Base-by-base conservation (phyloP, 2,113 vertebrate species). In the Xerus inauris region DNA sequence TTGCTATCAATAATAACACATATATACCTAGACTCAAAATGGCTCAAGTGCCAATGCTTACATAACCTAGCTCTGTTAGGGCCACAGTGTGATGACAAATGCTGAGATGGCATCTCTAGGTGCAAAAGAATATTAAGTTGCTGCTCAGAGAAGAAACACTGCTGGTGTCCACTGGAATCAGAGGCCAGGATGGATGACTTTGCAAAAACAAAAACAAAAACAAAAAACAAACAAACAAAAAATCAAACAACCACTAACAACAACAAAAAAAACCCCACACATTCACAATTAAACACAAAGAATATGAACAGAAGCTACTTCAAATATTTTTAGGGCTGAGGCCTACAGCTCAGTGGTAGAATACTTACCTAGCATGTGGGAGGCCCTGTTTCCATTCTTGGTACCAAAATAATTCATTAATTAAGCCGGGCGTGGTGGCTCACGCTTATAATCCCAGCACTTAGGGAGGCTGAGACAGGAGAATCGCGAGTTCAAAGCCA, bases 71-170 rank as follows among this genome's bases (percentile, higher is more conserved):
- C 98, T 99, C 89, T 97, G 98, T 99, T 89, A 98, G 99, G 99
- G 99, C 99, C 97, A 99, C 99, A 99, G 93, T 99, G 99, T 5
- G 99, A 99, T 88, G 99, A 99, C 98, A 99, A 62, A 99, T 99
- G 95, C 99, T 99, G 99, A 97, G 99, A 99, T 11, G 99, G 99
- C 99, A 97, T 99, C 99, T 97, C 99, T 99, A 99, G 99, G 99
- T 97, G 99, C 99, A 98, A 99, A 99, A 98, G 99, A 99, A 98
- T 99, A 99, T 97, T 99, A 99, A 99, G 99, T 98, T 99, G 99
- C 97, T 99, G 99, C 97, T 99, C 99, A 94, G 99, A 99, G 98
- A 99, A 99, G 98, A 99, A 99, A 99, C 99, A 99, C 98, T 99
- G 99, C 98, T 99, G 99, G 99, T 99, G 99, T 99, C 98, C 99